phyloP scores from a whole-genome alignment of 2,113 vertebrate species.

The Lampris incognitus region DNA sequence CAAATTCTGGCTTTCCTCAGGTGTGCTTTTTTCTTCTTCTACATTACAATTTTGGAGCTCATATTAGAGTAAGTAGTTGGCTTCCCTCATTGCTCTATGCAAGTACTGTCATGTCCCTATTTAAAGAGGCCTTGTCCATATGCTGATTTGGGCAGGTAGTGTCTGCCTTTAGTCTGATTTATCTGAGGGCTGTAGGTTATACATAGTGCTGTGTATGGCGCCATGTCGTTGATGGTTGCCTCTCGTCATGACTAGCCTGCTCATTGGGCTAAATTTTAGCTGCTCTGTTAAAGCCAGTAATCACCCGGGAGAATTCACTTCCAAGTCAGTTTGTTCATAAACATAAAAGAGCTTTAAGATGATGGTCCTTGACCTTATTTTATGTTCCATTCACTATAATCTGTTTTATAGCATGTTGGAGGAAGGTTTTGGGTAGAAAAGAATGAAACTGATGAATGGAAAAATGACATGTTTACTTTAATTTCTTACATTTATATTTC shows the following conservation, averaged over 20 bases:
- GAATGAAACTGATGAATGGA: slow-evolving; percentile 28
- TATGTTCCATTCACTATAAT: slow-evolving; percentile 7
- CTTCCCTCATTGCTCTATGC: slow-evolving; percentile 68
- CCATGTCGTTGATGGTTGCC: neutral
- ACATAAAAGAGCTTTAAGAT: neutral
- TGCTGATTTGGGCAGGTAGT: slow-evolving; percentile 43
- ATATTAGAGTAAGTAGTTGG: slow-evolving; percentile 45
- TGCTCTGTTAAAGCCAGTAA: neutral
- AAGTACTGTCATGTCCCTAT: slow-evolving; percentile 55
- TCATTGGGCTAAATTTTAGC: slow-evolving; percentile 30
- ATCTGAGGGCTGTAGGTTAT: slow-evolving; percentile 23
- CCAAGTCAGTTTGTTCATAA: neutral
- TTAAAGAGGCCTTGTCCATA: slow-evolving; percentile 65
- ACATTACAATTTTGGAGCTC: slow-evolving; percentile 44
- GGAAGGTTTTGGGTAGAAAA: neutral
- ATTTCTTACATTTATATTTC: slow-evolving; percentile 20
- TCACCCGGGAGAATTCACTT: too few species aligned
- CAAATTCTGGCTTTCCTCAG: slow-evolving; percentile 28
- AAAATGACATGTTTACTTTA: slow-evolving; percentile 4
- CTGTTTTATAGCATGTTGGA: slow-evolving; percentile 24
- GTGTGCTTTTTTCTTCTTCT: slow-evolving; percentile 41
- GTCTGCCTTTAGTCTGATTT: slow-evolving; percentile 42
- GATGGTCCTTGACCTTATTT: neutral
- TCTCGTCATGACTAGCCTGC: slow-evolving; percentile 8
- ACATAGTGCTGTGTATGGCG: slow-evolving; percentile 30